phyloP scores from a whole-genome alignment of 2,888 invertebrate genomes.

The Drosophila quasianomalipes region DNA sequence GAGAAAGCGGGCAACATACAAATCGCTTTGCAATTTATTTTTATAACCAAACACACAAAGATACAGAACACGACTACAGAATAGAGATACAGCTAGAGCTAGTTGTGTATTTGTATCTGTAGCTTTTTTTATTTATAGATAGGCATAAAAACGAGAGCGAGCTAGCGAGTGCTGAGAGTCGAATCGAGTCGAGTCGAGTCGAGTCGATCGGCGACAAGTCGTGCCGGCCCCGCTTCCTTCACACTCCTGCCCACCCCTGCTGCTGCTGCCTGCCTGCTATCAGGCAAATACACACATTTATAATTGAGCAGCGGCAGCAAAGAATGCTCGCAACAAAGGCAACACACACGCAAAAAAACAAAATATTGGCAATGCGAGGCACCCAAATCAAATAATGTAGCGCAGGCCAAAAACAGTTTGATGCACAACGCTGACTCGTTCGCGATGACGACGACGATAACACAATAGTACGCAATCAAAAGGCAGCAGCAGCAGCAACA shows the following conservation, averaged over 20 bases:
- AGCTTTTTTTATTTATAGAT: conserved; percentile 71
- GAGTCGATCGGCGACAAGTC: conserved; percentile 62
- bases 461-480: conserved; percentile 67
- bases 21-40: conserved; percentile 77
- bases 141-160: conserved; percentile 56
- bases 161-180: conserved; percentile 34
- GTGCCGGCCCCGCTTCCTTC: conserved; percentile 30
- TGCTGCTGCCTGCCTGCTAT: conserved; percentile 50
- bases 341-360: conserved; percentile 3
- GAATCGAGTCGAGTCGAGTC: conserved; percentile 13
- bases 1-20: conserved; percentile 48
- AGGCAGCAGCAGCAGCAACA: conserved; percentile 20
- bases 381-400: conserved; percentile 74
- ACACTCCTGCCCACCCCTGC: not conserved
- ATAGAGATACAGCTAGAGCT: conserved; percentile 22
- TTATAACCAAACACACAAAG: conserved; percentile 65
- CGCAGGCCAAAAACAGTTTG: conserved; percentile 74
- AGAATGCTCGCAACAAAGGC: conserved; percentile 26
- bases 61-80: conserved; percentile 38
- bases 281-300: conserved; percentile 66
- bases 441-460: conserved; percentile 74
- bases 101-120: conserved; percentile 33
- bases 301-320: conserved; percentile 50
- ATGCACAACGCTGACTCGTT: conserved; percentile 73
- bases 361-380: conserved; percentile 50